Base-by-base conservation (phyloP, 1,140 invertebrate genomes). In the Ylistrum balloti region DNA sequence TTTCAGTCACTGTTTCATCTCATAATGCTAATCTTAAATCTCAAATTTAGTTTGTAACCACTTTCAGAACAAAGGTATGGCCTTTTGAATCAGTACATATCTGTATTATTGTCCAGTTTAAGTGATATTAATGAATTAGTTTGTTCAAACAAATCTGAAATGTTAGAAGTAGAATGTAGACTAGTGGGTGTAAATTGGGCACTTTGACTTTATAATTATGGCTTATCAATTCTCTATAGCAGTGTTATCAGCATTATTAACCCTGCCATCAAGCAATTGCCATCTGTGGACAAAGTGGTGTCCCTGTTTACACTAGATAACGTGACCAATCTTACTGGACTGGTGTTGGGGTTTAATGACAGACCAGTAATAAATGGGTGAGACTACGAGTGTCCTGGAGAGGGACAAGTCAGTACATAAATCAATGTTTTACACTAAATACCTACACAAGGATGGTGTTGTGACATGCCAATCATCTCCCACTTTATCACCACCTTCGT, bases 401-500 rank as follows among this genome's bases (percentile, higher is more conserved):
- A 28, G 56, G 56, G 22, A n/a, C n/a, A 28, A n/a, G 56, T 74
- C 56, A 74, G 56, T 74, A 74, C 15, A 74, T 74, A 74, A 28
- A 74, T 74, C 56, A 74, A n/a, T 56, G n/a, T 74, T 56, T 56
- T 28, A 74, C 56, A n/a, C 56, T 74, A 74, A 74, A 74, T 74
- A 74, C 56, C 56, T 74, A 74, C 11, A 28, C n/a, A 28, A 28
- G n/a, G 56, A 74, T n/a, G 5, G 28, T 28, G 56, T 74, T 5
- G n/a, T 74, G 5, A 74, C 56, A 74, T n/a, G 28, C 56, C 56
- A 74, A 74, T 74, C 56, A 28, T 74, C 56, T 28, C 56, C 56
- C n/a, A 74, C 56, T 74, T 74, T n/a, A 74, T 74, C 28, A 28
- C 56, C 22, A 74, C n/a, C 56, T n/a, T 74, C 22, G 13, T 38